Evolutionary conservation across 2,888 invertebrate genomes (phyloP).

Genomic region (Tiliacea citrago): DNA sequence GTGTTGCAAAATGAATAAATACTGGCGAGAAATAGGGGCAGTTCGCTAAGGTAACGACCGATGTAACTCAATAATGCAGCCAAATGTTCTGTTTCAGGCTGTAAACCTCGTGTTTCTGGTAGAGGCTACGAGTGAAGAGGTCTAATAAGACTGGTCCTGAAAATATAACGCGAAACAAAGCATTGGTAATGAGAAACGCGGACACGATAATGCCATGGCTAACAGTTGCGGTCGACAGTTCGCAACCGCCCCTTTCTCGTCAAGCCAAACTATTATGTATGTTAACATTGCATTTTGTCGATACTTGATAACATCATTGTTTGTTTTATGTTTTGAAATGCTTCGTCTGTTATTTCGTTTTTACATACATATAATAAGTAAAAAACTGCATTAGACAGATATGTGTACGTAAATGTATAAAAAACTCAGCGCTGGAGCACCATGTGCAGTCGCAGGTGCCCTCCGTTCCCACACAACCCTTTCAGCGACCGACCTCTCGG

Average conservation of each 20-base stretch:
- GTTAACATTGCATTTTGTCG: conserved; percentile 54
- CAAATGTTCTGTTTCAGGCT: conserved; percentile 66
- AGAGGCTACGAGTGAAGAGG: conserved; percentile 57
- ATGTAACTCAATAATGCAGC: conserved; percentile 85
- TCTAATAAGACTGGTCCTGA: conserved; percentile 70
- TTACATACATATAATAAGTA: conserved; percentile 74
- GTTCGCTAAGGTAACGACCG: conserved; percentile 86
- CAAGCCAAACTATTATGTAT: conserved; percentile 74
- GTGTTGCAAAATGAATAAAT: conserved; percentile 90
- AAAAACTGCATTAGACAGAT: conserved; percentile 89
- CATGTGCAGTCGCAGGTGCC: conserved; percentile 91
- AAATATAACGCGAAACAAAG: conserved; percentile 81
- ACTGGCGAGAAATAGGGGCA: conserved; percentile 89
- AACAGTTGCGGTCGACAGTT: conserved; percentile 87
- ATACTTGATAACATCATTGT: conserved; percentile 64
- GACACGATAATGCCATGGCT: conserved; percentile 88
- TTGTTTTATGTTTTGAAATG: conserved; percentile 50
- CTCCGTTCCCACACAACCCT: conserved; percentile 91
- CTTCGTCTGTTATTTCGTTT: conserved; percentile 54
- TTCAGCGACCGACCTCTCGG: conserved; percentile 84
- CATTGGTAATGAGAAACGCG: conserved; percentile 81
- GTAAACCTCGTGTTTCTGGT: conserved; percentile 57
- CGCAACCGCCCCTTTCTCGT: conserved; percentile 78
- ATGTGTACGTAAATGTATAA: conserved; percentile 87
- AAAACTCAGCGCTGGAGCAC: conserved; percentile 86